Percentiles rank a stretch among this genome's conserved stretches.
Evolutionary conservation across 2,113 vertebrate species (phyloP).

Genomic region (Otis tarda): DNA sequence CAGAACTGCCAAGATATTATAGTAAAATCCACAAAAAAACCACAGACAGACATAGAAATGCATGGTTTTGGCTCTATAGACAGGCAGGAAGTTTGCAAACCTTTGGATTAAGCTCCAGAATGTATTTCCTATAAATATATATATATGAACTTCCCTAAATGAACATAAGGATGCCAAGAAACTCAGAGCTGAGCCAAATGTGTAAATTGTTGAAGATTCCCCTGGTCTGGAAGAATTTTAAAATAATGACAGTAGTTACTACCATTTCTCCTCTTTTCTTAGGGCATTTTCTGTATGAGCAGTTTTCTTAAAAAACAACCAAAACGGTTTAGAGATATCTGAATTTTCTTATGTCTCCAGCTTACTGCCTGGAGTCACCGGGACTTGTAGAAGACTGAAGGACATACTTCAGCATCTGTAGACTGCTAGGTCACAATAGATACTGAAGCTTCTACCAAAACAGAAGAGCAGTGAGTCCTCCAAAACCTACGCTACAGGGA

Average conservation of each 20-base stretch:
- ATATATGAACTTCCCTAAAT: neutral
- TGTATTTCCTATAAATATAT: neutral
- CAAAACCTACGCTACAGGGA: neutral
- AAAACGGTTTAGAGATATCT: neutral
- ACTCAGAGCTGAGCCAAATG: neutral
- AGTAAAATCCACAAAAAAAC: neutral
- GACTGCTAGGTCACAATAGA: neutral
- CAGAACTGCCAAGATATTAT: neutral
- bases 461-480: accelerated
- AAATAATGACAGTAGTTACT: neutral
- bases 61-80: neutral
- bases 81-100: constrained; percentile 34
- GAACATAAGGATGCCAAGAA: neutral
- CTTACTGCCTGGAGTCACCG: neutral
- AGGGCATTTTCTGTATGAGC: neutral
- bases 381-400: neutral
- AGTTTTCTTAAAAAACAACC: neutral
- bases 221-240: neutral
- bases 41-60: neutral
- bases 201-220: neutral
- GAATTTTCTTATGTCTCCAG: neutral
- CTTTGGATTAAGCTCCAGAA: constrained; percentile 48
- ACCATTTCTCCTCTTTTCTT: neutral
- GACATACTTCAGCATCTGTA: neutral
- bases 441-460: neutral